Percentiles rank a stretch among this genome's conserved stretches.
Conservation (phyloP, 1,140 invertebrate genomes). For the Drosophila sulfurigaster region DNA sequence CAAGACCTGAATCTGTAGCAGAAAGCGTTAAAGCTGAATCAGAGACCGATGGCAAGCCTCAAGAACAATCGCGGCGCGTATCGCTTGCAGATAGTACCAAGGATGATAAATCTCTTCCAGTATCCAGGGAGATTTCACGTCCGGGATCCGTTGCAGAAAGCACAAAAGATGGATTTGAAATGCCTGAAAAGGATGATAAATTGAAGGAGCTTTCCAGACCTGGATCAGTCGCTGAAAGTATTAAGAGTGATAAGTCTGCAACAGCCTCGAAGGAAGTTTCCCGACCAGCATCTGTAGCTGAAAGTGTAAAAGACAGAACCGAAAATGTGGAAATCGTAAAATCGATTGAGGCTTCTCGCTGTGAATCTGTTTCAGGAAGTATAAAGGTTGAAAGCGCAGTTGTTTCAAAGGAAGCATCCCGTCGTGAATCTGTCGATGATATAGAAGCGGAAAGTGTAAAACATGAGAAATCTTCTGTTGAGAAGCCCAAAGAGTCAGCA, state of each 20-base stretch:
- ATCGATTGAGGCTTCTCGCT: constrained; percentile 36
- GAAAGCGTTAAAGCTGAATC: constrained; percentile 34
- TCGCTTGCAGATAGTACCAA: constrained; percentile 2
- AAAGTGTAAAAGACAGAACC: constrained; percentile 34
- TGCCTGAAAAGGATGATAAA: constrained; percentile 14
- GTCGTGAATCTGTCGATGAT: constrained; percentile 30
- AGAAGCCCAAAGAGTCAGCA: background rate
- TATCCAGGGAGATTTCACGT: constrained; percentile 20
- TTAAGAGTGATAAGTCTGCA: constrained; percentile 23
- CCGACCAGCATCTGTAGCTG: constrained; percentile 33
- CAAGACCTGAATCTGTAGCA: constrained; percentile 49
- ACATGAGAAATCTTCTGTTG: constrained; percentile 33
- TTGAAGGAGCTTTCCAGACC: constrained; percentile 42
- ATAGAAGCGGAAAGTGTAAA: constrained; percentile 33
- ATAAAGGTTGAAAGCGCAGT: constrained; percentile 10
- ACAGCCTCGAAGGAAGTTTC: constrained; percentile 20
- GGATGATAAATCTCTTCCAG: background rate
- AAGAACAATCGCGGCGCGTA: no score
- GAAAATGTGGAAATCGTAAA: constrained; percentile 24
- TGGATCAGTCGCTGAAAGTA: constrained; percentile 35
- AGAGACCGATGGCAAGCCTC: background rate
- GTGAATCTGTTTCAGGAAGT: constrained; percentile 39
- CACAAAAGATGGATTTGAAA: constrained; percentile 14
- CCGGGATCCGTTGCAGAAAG: constrained; percentile 26
- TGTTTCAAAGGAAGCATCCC: constrained; percentile 21